phyloP scores from a whole-genome alignment of 1,140 invertebrate genomes.

The Paralvinella palmiformis region DNA sequence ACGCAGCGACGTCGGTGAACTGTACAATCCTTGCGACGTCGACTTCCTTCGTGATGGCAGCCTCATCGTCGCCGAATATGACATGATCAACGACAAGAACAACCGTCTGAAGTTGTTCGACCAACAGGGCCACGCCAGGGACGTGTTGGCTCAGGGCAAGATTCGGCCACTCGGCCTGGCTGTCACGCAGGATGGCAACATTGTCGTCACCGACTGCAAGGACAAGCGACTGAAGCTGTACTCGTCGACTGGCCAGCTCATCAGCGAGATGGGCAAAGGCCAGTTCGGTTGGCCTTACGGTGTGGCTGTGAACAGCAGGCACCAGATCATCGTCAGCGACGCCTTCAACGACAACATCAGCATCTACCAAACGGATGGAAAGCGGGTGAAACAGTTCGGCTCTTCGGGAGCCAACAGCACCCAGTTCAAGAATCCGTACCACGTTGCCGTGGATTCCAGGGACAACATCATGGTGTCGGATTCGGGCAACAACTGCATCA shows the following conservation, averaged over 20 bases:
- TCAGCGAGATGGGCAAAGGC: constrained; percentile 14
- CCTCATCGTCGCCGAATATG: constrained; percentile 13
- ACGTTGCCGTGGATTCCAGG: constrained; percentile 9
- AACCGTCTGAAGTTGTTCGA: constrained; percentile 4
- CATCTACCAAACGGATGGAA: constrained; percentile 9
- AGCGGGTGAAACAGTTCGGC: constrained; percentile 8
- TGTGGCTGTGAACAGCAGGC: constrained; percentile 8
- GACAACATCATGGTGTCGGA: constrained; percentile 17
- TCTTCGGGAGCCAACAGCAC: neutral
- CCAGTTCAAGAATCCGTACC: constrained; percentile 18
- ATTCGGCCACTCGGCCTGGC: constrained; percentile 15
- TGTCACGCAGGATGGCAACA: constrained; percentile 8
- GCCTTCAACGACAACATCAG: constrained; percentile 16
- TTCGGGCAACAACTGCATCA: constrained; percentile 13
- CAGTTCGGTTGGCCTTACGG: constrained; percentile 20
- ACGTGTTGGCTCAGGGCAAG: neutral
- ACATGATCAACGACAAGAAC: constrained; percentile 13
- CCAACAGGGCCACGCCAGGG: neutral
- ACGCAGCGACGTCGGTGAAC: constrained; percentile 6
- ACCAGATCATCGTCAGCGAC: constrained; percentile 14
- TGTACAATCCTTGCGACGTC: constrained; percentile 12
- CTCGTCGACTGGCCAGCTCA: neutral
- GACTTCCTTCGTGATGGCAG: neutral
- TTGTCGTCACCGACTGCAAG: constrained; percentile 13
- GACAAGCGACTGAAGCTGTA: constrained; percentile 14